Base-by-base conservation (phyloP, 2,888 invertebrate species). In the Kuschelorhynchus macadamiae region DNA sequence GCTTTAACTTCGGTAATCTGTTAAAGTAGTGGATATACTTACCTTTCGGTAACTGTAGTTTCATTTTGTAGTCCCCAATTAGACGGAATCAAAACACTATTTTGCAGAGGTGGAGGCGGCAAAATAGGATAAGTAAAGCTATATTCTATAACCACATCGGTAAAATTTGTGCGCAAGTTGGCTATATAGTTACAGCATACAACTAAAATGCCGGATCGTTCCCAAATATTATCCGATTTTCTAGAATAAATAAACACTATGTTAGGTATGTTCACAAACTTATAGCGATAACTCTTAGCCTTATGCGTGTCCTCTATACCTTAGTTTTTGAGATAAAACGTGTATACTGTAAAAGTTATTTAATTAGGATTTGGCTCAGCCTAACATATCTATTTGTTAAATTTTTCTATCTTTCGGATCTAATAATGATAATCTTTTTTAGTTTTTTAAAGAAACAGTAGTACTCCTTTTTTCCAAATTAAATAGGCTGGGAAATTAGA, bases 171-270 rank as follows among this genome's bases (percentile, higher is more conserved):
- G 3, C 76, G 74, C n/a, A 88, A 70, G 8, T 79, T 79, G 63
- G 86, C 86, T 18, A 87, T 81, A 76, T 85, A 84, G 76, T 88
- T 87, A 69, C 88, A 88, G 77, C 88, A 88, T 0, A 86, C 83
- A 3, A 89, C 75, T 16, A 88, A 72, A 5, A 89, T 72, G 60
- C 85, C 83, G 2, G 81, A 80, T 12, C 84, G 72, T 69, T 81
- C 79, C 84, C 84, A 85, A 55, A 67, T 57, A 59, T 76, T 69
- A 0, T 36, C 17, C n/a, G 17, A 17, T 12, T 12, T 41, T 5
- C 75, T 76, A 53, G 62, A 73, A 73, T 20, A 33, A 36, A 49
- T 2, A 2, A n/a, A n/a, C n/a, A n/a, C n/a, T n/a, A n/a, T n/a
- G n/a, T n/a, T n/a, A 33, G 12, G 12, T 5, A 1, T 14, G 9